Base-by-base conservation (phyloP, 2,888 invertebrate genomes). In the Papilio gigon region DNA sequence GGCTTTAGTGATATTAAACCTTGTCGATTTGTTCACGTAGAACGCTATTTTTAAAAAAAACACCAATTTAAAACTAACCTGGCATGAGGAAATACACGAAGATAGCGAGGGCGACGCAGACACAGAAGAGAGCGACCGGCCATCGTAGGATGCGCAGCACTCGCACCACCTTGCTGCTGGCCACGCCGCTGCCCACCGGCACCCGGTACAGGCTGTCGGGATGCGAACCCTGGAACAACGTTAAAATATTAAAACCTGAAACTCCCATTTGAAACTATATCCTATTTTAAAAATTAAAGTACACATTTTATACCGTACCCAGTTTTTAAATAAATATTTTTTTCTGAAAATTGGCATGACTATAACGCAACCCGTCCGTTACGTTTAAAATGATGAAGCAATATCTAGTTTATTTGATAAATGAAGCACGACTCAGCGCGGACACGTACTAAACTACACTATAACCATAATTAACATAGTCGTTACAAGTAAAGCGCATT, bases 51-150 rank as follows among this genome's bases (percentile, higher is more conserved):
- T n/a, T n/a, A n/a, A n/a, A n/a, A n/a, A n/a, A n/a, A n/a, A n/a
- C n/a, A n/a, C n/a, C n/a, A n/a, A n/a, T 17, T 47, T 44, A 56
- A 4, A 68, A 78, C 83, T 84, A 74, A 92, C 92, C 88, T 75
- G 92, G 92, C 89, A 92, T 89, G 9, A 92, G 83, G 78, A 92
- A 92, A 83, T 92, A 93, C 25, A 93, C 90, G 76, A 93, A 89
- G 22, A 87, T 80, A 0, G 90, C 92, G 0, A 93, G 84, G 1
- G 90, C 88, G 30, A 92, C 76, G 79, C 93, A 91, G 47, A 92
- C 84, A 4, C 86, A 79, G 62, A 92, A 70, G 12, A 93, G 86
- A 0, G 92, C 90, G 1, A 87, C 77, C 0, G 93, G 90, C 93
- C 93, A 93, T 65, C 92, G 84, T 68, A 93, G 78, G 66, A 92